Conservation (phyloP, 2,113 vertebrate species). For the Pampusana beccarii region DNA sequence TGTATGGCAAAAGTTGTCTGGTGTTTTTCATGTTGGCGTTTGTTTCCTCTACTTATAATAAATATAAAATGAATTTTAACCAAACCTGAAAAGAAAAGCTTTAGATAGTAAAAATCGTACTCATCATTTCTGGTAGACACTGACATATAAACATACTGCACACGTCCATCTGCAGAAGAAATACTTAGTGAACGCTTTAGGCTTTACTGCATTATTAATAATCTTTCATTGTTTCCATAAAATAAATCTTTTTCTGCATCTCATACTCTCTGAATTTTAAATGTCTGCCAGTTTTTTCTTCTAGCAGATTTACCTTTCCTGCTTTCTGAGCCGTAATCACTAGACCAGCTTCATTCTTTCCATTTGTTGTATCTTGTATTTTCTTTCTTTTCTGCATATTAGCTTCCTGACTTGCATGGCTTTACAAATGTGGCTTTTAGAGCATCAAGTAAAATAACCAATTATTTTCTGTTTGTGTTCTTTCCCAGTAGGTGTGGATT, state of each 20-base stretch:
- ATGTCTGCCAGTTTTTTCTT: background rate
- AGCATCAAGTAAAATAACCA: background rate
- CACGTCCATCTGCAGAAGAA: background rate
- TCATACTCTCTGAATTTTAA: background rate
- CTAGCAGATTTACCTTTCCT: background rate
- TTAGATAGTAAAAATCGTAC: background rate
- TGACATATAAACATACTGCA: background rate
- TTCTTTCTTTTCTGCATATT: background rate
- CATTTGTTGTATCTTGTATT: background rate
- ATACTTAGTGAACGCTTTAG: background rate
- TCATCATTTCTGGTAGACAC: background rate
- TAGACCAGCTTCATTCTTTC: background rate
- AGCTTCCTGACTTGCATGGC: background rate
- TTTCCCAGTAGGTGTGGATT: background rate
- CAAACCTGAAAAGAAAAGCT: background rate
- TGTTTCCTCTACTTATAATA: background rate
- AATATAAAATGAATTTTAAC: background rate
- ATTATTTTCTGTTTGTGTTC: background rate
- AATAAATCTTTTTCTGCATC: background rate
- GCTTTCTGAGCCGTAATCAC: background rate
- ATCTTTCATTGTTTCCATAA: background rate
- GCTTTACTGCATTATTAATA: background rate
- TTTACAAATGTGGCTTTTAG: accelerated
- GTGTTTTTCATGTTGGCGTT: background rate
- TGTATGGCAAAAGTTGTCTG: background rate